phyloP scores from a whole-genome alignment of 2,113 vertebrate genomes.

The Melanerpes formicivorus region DNA sequence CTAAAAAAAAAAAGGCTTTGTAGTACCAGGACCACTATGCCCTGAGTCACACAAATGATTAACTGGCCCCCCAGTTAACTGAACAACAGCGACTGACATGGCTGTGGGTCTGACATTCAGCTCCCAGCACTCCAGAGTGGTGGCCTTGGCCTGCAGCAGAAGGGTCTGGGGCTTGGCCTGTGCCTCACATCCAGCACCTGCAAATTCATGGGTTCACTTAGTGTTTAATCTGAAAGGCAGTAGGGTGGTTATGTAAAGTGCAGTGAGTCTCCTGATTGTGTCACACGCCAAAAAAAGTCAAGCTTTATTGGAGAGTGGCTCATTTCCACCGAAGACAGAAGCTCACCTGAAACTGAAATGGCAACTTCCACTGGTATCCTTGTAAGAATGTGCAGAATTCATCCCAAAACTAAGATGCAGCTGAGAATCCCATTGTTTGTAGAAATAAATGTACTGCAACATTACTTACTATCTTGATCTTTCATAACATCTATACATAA shows the following conservation, averaged over 20 bases:
- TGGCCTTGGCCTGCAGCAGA: accelerated
- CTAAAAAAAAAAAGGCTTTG: not conserved
- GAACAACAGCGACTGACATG: accelerated
- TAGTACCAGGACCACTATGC: accelerated
- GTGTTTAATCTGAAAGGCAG: not conserved
- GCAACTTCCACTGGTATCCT: not conserved
- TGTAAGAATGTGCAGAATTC: not conserved
- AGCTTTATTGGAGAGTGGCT: not conserved
- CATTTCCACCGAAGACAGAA: not conserved
- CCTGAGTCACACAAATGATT: accelerated
- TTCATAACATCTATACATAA: not conserved
- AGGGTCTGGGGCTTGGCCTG: not conserved
- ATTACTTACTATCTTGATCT: not conserved
- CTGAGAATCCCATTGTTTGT: not conserved
- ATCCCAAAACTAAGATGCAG: not conserved
- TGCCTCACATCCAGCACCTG: not conserved
- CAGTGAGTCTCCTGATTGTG: not conserved
- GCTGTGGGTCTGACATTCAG: accelerated
- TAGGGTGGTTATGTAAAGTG: not conserved
- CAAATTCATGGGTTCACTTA: accelerated
- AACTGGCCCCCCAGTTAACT: accelerated
- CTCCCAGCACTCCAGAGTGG: not conserved
- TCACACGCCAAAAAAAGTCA: not conserved
- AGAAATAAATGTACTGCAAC: not conserved
- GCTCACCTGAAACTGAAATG: not conserved